phyloP scores from a whole-genome alignment of 2,797 vertebrate genomes.

The Rhynchotus rufescens region DNA sequence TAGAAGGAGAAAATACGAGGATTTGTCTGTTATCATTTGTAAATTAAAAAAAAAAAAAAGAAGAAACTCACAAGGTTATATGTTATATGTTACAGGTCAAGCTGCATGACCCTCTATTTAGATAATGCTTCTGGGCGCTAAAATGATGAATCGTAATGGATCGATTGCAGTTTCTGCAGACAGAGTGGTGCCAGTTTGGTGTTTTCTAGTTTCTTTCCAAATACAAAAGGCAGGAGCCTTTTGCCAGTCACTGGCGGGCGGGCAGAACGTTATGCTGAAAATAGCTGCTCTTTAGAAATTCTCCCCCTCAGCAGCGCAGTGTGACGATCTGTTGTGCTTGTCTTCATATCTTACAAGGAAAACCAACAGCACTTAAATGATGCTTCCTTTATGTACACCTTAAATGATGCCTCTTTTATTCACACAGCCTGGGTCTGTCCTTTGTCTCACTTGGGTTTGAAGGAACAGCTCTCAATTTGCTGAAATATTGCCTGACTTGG shows the following conservation, averaged over 20 bases:
- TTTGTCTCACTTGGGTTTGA: not conserved
- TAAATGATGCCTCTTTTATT: not conserved
- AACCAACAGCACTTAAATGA: not conserved
- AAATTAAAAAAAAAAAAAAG: not conserved
- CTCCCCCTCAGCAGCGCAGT: not conserved
- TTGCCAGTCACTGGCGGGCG: not conserved
- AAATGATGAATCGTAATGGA: not conserved
- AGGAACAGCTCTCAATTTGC: not conserved
- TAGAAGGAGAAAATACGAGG: not conserved
- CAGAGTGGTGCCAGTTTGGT: not conserved
- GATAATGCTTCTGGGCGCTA: not conserved
- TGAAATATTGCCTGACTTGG: not conserved
- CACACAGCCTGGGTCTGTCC: not conserved
- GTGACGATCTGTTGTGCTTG: not conserved
- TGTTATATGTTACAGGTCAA: not conserved
- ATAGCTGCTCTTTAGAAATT: not conserved
- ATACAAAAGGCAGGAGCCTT: not conserved
- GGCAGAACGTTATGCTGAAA: not conserved
- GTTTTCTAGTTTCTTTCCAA: not conserved
- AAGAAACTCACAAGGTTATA: not conserved
- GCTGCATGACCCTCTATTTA: not conserved
- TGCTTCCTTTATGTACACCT: not conserved
- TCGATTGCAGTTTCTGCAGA: fast-evolving
- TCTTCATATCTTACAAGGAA: not conserved
- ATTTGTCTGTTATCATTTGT: not conserved